Evolutionary conservation across 2,797 vertebrate genomes (phyloP).

Genomic region (Sebastes matsubarae): DNA sequence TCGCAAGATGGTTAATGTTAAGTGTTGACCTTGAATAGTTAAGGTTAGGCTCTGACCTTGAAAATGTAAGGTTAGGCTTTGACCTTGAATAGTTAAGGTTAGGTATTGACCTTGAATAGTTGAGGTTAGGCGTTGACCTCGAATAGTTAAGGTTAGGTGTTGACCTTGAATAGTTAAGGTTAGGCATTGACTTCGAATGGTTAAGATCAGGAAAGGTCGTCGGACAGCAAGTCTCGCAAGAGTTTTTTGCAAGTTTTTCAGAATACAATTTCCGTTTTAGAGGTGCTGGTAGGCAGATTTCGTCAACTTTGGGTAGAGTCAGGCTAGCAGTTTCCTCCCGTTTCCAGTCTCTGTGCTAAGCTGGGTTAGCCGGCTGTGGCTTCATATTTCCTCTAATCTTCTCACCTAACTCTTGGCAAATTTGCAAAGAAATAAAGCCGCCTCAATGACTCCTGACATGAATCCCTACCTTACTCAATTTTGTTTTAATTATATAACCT

Average conservation of each 20-base stretch:
- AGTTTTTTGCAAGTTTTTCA: no score
- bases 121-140: rapidly evolving
- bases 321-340: rapidly evolving
- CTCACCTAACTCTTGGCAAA: background rate
- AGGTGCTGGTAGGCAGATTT: background rate
- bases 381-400: background rate
- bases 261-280: background rate
- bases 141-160: no score
- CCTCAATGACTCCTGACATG: background rate
- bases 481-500: conserved; percentile 15
- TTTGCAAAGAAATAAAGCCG: background rate
- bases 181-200: no score
- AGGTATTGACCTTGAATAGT: rapidly evolving
- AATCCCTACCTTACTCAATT: background rate
- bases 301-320: background rate
- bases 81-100: no score
- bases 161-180: no score
- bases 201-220: no score
- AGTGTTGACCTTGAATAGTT: no score
- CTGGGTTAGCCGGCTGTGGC: no score
- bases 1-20: no score
- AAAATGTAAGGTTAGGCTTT: rapidly evolving
- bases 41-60: no score
- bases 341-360: background rate
- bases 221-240: no score